Base-by-base conservation (phyloP, 2,113 vertebrate species). In the Misgurnus mizolepis region DNA sequence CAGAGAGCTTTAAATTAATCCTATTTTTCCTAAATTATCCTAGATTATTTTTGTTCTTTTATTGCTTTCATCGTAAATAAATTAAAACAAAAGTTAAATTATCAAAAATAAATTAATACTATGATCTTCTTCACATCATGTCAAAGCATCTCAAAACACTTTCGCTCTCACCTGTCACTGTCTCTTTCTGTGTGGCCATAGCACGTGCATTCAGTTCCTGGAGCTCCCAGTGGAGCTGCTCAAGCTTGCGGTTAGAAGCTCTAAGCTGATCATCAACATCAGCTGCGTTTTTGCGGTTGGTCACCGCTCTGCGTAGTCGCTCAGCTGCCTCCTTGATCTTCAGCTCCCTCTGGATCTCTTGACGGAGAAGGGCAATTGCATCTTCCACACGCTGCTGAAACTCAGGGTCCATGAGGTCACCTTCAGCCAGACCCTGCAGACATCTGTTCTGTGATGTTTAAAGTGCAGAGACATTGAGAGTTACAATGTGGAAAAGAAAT, bases 311-410 rank as follows among this genome's bases (percentile, higher is more conserved):
- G 10, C 91, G 87, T 55, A 94, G 70, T 18, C 92, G 81, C 85
- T 93, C 93, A 0, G 93, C 93, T 0, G 91, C 93, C 75, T 93
- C 93, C 78, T 94, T 94, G 82, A 94, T 94, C 87, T 93, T 94
- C 80, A 94, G 83, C 82, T 94, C 93, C 0, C 90, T 80, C 81
- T 94, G 93, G 87, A 94, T 94, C 86, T 94, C 88, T 82, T 93
- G 91, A 6, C 90, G 82, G 27, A 94, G 84, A 49, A 85, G n/a
- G 0, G 83, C 80, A 0, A 92, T 91, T 0, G 91, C 90, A 15
- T 91, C 84, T 17, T 93, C 93, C 79, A 94, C 76, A 0, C 81
- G 91, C 87, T 93, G 93, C 70, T 94, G 93, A 22, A 93, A 92
- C 71, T 83, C 84, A 0, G 93, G 93, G 85, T 94, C 92, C 1